Conservation (phyloP, 2,797 vertebrate genomes). For the Vespertilio murinus region DNA sequence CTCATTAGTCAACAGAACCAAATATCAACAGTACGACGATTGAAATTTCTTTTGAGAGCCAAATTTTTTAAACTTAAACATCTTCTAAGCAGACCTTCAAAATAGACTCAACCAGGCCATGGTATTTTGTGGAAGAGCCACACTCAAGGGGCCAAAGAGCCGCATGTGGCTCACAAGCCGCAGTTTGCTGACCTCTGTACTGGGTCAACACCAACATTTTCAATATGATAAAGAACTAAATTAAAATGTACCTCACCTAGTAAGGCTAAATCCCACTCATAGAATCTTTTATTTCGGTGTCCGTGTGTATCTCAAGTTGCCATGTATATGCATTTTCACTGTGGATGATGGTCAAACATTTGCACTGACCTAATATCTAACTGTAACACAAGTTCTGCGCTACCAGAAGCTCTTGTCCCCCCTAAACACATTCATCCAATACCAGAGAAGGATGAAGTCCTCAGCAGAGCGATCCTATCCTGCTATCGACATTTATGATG, state of each 20-base stretch:
- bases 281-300: slow-evolving; percentile 1
- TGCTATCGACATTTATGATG: neutral
- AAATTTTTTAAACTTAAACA: no score
- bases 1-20: no score
- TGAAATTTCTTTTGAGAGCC: no score
- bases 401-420: neutral
- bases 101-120: no score
- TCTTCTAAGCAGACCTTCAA: no score
- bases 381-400: neutral
- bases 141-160: no score
- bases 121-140: no score
- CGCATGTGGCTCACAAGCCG: no score
- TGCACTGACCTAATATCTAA: neutral
- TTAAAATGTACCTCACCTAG: neutral
- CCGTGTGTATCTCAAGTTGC: neutral
- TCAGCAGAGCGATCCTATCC: neutral
- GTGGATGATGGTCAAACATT: neutral
- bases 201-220: neutral
- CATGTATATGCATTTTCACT: neutral
- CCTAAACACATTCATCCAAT: neutral
- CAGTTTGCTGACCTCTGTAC: neutral
- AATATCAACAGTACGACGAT: no score
- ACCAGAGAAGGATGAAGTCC: neutral
- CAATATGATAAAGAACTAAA: neutral
- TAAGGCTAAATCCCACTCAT: neutral